Conservation (phyloP, 2,888 invertebrate species). For the Plagiodera versicolora region DNA sequence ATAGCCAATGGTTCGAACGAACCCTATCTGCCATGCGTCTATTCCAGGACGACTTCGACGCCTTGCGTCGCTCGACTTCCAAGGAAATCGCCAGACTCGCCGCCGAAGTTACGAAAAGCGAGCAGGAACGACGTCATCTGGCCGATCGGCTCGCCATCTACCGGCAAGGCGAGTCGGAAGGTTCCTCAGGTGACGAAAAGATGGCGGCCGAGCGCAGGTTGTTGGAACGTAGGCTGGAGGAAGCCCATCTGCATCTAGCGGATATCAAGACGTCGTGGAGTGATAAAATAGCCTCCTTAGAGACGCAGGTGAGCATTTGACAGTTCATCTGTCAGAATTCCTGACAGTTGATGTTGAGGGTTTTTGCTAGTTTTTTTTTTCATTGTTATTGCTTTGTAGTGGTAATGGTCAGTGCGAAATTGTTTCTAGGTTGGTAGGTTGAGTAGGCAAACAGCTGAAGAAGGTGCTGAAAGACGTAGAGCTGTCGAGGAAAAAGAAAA, state of each 20-base stretch:
- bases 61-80: slow-evolving; percentile 71
- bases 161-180: slow-evolving; percentile 55
- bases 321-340: too few species aligned
- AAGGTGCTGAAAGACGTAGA: slow-evolving; percentile 77
- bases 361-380: too few species aligned
- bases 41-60: slow-evolving; percentile 77
- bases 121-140: slow-evolving; percentile 75
- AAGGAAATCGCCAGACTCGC: slow-evolving; percentile 70
- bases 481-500: slow-evolving; percentile 71
- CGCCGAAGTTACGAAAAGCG: slow-evolving; percentile 70
- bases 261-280: slow-evolving; percentile 93
- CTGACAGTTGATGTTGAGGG: too few species aligned
- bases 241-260: slow-evolving; percentile 81
- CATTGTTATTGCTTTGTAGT: too few species aligned
- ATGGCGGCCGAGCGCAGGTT: slow-evolving; percentile 66
- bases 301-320: slow-evolving; percentile 76
- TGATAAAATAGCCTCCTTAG: slow-evolving; percentile 82
- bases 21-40: neutral
- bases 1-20: too few species aligned
- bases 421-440: slow-evolving; percentile 71
- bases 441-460: slow-evolving; percentile 82
- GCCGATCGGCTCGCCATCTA: slow-evolving; percentile 63
- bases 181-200: slow-evolving; percentile 58
- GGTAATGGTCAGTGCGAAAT: too few species aligned
- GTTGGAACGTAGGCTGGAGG: slow-evolving; percentile 77